Conservation (phyloP, 2,113 vertebrate species). For the Vombatus ursinus region DNA sequence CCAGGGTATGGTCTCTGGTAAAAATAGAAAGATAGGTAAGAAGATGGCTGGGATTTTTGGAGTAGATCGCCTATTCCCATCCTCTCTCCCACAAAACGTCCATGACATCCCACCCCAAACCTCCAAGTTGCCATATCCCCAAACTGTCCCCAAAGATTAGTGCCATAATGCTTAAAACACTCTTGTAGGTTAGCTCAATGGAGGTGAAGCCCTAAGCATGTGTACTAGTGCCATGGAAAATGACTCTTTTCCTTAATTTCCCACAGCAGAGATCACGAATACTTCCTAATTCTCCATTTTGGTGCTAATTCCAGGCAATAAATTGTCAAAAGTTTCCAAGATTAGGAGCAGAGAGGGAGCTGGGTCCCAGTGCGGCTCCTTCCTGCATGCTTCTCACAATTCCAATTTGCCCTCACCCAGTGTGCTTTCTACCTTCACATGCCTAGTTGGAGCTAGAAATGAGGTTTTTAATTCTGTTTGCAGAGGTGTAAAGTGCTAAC, state of each 20-base stretch:
- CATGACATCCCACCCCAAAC: neutral
- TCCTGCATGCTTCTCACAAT: neutral
- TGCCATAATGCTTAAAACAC: neutral
- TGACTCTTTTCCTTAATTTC: neutral
- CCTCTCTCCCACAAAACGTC: neutral
- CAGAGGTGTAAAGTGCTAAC: neutral
- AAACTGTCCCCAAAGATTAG: neutral
- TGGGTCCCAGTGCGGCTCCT: fast-evolving
- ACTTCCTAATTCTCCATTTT: neutral
- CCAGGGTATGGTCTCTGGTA: neutral
- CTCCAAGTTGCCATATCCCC: neutral
- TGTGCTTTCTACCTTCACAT: neutral
- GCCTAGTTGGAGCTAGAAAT: neutral
- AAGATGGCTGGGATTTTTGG: neutral
- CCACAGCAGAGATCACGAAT: neutral
- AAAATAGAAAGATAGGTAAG: neutral
- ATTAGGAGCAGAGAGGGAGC: neutral
- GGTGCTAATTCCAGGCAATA: neutral
- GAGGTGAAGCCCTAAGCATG: neutral
- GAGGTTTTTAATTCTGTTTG: neutral
- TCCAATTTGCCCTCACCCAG: neutral
- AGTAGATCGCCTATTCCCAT: neutral
- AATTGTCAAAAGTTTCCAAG: neutral
- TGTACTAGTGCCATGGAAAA: neutral
- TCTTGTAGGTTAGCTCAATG: neutral